phyloP scores from a whole-genome alignment of 2,113 vertebrate genomes.

The Anthoscopus minutus region DNA sequence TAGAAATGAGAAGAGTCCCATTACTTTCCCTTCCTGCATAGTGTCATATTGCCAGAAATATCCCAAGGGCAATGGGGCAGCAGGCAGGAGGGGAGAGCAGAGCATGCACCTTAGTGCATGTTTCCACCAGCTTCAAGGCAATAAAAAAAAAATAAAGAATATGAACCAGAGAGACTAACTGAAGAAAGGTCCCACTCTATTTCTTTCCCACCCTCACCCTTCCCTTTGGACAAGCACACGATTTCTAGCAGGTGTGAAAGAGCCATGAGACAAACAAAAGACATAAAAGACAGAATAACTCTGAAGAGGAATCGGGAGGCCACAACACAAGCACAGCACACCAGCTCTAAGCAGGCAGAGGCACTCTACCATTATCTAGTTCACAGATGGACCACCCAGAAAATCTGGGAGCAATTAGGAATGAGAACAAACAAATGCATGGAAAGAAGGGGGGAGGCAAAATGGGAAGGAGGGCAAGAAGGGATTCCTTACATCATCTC shows the following conservation, averaged over 20 bases:
- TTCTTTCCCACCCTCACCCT: not conserved
- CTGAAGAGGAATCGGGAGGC: constrained; percentile 58
- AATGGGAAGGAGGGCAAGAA: constrained; percentile 26
- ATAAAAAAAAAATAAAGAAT: not conserved
- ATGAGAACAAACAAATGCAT: constrained; percentile 58
- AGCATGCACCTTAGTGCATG: accelerated
- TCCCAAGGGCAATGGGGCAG: not conserved
- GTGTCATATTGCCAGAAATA: not conserved
- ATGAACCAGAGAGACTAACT: not conserved
- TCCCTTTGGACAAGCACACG: not conserved
- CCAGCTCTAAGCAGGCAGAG: constrained; percentile 46
- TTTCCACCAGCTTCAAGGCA: not conserved
- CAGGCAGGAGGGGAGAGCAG: not conserved
- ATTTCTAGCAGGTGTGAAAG: constrained; percentile 70
- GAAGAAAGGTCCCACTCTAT: not conserved
- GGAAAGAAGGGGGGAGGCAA: constrained; percentile 17
- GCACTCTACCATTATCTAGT: constrained; percentile 67
- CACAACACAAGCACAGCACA: constrained; percentile 60
- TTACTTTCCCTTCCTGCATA: not conserved
- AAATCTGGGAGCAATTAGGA: constrained; percentile 70
- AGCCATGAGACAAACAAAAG: constrained; percentile 60
- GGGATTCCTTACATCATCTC: constrained; percentile 70
- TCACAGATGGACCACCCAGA: constrained; percentile 76
- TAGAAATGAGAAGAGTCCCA: not conserved
- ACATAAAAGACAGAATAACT: constrained; percentile 54